Percentiles rank a stretch among this genome's conserved stretches.
Conservation (phyloP, 1,140 invertebrate genomes). For the Colletes gigas region DNA sequence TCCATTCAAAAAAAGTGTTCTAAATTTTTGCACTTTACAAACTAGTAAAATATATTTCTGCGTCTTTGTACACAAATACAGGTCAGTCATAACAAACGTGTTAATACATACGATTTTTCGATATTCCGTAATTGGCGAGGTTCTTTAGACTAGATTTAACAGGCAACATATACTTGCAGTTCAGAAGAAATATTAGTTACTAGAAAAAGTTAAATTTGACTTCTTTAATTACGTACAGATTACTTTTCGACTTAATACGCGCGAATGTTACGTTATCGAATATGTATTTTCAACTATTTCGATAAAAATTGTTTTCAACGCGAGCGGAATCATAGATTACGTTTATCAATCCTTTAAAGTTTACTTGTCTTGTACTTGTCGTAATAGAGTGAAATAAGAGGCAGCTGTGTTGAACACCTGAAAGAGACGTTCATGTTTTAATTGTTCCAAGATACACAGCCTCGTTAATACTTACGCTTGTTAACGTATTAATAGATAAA, state of each 20-base stretch:
- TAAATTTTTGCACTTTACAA: neutral
- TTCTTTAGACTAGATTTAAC: neutral
- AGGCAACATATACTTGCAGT: slow-evolving; percentile 20
- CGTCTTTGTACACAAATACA: neutral
- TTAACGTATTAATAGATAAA: slow-evolving; percentile 49
- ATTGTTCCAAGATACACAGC: slow-evolving; percentile 21
- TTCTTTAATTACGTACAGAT: neutral
- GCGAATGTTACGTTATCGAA: neutral
- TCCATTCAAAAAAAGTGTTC: neutral
- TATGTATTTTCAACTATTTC: neutral
- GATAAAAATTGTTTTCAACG: neutral
- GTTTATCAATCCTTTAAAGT: neutral
- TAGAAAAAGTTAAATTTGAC: neutral
- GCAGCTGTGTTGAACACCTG: slow-evolving; percentile 50
- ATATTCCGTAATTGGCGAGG: neutral
- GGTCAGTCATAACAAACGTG: neutral
- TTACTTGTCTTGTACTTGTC: slow-evolving; percentile 16
- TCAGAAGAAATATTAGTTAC: neutral
- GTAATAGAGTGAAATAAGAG: slow-evolving; percentile 50
- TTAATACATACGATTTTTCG: slow-evolving; percentile 27
- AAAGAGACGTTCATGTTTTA: slow-evolving; percentile 9
- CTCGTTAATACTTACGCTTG: slow-evolving; percentile 43
- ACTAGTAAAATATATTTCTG: neutral
- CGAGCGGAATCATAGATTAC: slow-evolving; percentile 14
- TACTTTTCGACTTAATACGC: neutral